Evolutionary conservation across 2,797 vertebrate species (phyloP).

Genomic region (Moxostoma hubbsi): DNA sequence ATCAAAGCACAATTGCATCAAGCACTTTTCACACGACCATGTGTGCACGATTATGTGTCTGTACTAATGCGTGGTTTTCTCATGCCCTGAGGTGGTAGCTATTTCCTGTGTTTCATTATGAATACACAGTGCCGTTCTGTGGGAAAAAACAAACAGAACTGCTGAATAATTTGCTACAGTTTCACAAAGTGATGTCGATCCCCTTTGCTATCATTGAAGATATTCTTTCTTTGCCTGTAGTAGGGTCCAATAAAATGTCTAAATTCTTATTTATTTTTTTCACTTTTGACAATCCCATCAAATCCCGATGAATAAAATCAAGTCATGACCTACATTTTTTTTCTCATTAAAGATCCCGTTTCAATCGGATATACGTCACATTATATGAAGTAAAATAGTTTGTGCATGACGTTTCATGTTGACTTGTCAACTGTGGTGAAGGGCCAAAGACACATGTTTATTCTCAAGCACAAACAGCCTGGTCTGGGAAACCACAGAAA

Average conservation of each 20-base stretch:
- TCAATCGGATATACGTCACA: too few relatives aligned
- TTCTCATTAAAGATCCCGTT: too few relatives aligned
- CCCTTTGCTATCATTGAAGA: constrained; percentile 1
- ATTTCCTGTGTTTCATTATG: constrained; percentile 40
- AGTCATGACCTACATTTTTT: too few relatives aligned
- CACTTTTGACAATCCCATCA: too few relatives aligned
- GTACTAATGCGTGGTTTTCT: constrained; percentile 31
- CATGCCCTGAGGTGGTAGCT: constrained; percentile 22
- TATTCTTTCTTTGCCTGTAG: constrained; percentile 2
- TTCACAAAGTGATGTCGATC: constrained; percentile 18
- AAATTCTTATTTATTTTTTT: too few relatives aligned
- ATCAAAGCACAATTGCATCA: background rate
- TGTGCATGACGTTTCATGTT: background rate
- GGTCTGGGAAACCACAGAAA: background rate
- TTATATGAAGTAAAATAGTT: background rate
- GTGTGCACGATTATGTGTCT: constrained; percentile 26
- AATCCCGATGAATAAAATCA: too few relatives aligned
- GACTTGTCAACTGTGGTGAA: background rate
- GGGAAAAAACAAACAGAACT: constrained; percentile 22
- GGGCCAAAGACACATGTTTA: background rate
- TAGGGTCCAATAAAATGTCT: background rate
- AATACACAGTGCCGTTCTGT: constrained; percentile 21
- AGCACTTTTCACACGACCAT: background rate
- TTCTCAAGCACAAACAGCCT: background rate
- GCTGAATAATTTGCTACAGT: constrained; percentile 48